phyloP scores from a whole-genome alignment of 2,113 vertebrate species.

The Abramis brama region DNA sequence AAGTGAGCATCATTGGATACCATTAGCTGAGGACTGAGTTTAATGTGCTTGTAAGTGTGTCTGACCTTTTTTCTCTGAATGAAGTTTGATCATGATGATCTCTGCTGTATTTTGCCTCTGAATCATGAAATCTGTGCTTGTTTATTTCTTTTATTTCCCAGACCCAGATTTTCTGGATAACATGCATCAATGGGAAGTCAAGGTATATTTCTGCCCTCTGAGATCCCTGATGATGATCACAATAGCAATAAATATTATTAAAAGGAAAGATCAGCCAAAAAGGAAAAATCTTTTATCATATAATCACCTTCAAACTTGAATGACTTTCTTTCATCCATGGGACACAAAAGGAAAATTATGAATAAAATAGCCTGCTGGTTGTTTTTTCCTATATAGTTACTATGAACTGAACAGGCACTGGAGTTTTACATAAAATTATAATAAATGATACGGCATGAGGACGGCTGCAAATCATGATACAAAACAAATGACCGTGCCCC shows the following conservation, averaged over 20 bases:
- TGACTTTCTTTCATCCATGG: neutral
- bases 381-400: neutral
- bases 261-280: neutral
- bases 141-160: neutral
- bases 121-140: neutral
- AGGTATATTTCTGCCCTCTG: neutral
- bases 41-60: neutral
- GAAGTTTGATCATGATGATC: neutral
- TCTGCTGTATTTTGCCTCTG: neutral
- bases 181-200: neutral
- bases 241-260: neutral
- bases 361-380: neutral
- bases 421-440: neutral
- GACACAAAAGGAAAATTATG: neutral
- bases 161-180: neutral
- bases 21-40: neutral
- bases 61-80: neutral
- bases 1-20: neutral
- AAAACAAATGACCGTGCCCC: neutral
- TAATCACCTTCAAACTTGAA: neutral
- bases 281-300: neutral
- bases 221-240: neutral
- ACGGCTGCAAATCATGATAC: neutral
- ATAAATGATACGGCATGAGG: neutral
- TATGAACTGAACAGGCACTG: neutral